Evolutionary conservation across 2,797 vertebrate species (phyloP).

Genomic region (Pseudochirops corinnae): DNA sequence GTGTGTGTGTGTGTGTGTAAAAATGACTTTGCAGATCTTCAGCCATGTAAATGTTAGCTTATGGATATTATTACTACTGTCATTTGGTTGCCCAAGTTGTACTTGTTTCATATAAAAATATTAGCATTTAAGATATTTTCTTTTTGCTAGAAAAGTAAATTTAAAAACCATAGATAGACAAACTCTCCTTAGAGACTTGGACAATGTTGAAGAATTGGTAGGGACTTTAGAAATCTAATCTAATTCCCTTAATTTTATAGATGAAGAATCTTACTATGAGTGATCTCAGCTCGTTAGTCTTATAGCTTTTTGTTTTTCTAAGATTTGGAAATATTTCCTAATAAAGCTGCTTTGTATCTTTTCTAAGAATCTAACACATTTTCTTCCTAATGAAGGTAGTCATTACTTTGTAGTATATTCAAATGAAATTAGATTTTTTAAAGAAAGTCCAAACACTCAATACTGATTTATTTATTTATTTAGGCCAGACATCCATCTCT

Average conservation of each 20-base stretch:
- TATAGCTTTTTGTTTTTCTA: not conserved
- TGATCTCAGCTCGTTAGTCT: not conserved
- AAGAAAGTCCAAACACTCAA: not conserved
- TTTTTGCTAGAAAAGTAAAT: not conserved
- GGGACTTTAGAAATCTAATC: conserved; percentile 7
- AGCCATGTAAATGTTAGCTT: not conserved
- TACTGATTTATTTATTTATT: not conserved
- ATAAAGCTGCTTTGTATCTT: not conserved
- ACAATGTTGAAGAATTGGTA: not conserved
- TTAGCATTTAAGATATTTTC: not conserved
- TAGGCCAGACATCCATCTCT: not conserved
- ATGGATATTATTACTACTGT: not conserved
- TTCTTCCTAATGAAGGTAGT: not conserved
- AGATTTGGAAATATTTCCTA: not conserved
- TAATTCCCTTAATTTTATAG: not conserved
- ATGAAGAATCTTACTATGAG: not conserved
- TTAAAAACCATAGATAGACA: not conserved
- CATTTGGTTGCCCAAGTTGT: not conserved
- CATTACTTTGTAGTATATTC: not conserved
- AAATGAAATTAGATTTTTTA: not conserved
- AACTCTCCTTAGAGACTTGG: not conserved
- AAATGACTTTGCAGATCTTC: not conserved
- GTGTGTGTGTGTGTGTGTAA: not conserved
- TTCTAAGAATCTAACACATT: not conserved
- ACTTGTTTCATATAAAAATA: not conserved